A percentile compares a stretch with the other conserved stretches of the same genome.
Evolutionary conservation across 1,140 invertebrate species (phyloP).

Genomic region (Neodiprion virginianus): DNA sequence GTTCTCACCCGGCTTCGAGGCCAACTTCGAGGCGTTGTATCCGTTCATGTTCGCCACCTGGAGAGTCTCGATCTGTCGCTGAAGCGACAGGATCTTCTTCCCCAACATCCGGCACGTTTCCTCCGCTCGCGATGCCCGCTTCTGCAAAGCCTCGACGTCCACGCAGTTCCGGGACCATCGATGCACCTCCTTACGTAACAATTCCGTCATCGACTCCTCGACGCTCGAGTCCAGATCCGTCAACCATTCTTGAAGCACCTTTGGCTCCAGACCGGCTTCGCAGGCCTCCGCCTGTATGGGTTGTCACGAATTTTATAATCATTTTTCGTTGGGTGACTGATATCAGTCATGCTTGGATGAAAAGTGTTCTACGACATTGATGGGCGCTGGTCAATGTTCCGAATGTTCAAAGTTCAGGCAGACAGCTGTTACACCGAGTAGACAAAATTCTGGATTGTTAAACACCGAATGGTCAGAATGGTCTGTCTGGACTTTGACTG

Average conservation of each 20-base stretch:
- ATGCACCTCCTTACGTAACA: constrained; percentile 52
- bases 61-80: constrained; percentile 48
- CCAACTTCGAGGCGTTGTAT: constrained; percentile 41
- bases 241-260: constrained; percentile 74
- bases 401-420: no score
- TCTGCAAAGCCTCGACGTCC: constrained; percentile 54
- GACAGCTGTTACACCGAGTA: no score
- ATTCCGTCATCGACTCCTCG: constrained; percentile 42
- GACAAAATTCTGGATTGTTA: no score
- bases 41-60: constrained; percentile 49
- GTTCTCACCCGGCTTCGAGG: constrained; percentile 31
- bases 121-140: constrained; percentile 49
- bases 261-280: constrained; percentile 57
- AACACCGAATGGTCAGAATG: no score
- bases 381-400: no score
- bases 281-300: constrained; percentile 54
- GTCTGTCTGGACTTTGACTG: no score
- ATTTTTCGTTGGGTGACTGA: no score
- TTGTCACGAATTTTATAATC: not conserved
- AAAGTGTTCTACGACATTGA: no score
- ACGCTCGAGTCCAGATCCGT: constrained; percentile 63
- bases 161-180: constrained; percentile 56
- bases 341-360: no score
- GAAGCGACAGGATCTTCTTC: constrained; percentile 50
- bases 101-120: constrained; percentile 53